Percentiles rank a stretch among this genome's conserved stretches.
These are phyloP conservation scores for Bubo scandiacus DNA, from an alignment of 2,113 vertebrate species.

Conservation along the genomic window DNA sequence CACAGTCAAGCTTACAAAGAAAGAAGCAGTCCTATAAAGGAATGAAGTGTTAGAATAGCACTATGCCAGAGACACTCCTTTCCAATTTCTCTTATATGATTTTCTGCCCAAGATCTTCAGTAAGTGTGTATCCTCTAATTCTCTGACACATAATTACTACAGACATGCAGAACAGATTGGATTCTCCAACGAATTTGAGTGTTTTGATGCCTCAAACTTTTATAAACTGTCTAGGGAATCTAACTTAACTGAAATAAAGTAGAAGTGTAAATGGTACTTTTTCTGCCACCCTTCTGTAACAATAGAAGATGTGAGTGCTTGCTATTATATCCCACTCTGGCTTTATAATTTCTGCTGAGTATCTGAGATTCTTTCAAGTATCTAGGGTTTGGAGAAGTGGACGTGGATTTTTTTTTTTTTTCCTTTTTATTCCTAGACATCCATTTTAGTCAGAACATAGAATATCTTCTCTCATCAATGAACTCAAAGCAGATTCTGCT, in stretches of 20 bases:
- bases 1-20: background rate
- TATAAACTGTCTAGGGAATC: background rate
- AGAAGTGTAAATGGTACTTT: background rate
- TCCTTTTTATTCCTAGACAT: background rate
- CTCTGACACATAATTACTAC: background rate
- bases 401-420: background rate
- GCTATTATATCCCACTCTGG: background rate
- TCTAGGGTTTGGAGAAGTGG: background rate
- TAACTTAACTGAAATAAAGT: background rate
- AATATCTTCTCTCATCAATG: background rate
- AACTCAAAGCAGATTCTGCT: background rate
- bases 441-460: background rate
- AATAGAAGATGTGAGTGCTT: background rate
- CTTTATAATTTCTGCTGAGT: background rate
- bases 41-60: background rate
- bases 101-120: background rate
- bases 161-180: background rate
- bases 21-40: background rate
- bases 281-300: background rate
- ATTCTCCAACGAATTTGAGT: background rate
- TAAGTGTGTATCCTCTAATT: background rate
- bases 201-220: background rate
- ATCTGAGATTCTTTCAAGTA: background rate
- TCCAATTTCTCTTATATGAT: background rate
- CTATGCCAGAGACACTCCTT: background rate